Base-by-base conservation (phyloP, 2,797 vertebrate genomes). In the Amphiprion clarkii region DNA sequence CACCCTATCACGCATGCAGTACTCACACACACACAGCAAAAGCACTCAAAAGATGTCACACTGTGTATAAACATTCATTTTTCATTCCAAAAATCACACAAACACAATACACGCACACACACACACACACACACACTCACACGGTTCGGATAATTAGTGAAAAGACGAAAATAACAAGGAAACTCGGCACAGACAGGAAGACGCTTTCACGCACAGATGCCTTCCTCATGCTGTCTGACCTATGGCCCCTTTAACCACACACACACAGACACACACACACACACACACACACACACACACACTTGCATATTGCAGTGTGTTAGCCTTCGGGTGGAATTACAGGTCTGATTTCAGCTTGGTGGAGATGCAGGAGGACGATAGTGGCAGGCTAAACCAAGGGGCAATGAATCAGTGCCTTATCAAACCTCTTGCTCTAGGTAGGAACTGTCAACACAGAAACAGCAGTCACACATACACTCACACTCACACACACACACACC, bases 331-430 rank as follows among this genome's bases (percentile, higher is more conserved):
- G 76, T 82, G 49, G 58, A 83, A 88, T 82, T 83, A 76, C 78
- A 88, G 69, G 82, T 90, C 76, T 84, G 84, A 85, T 88, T 89
- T 85, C 74, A 64, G 86, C 75, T 68, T 16, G 11, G 58, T 80
- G 70, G 78, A 89, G 87, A 92, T 88, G 80, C 54, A 66, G 75
- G 78, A 80, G 70, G 55, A 67, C 27, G 87, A 93, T 91, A 86
- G 87, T 78, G 76, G 73, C 81, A 86, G 58, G 57, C 78, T 87
- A 64, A 86, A 90, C 83, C 84, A 65, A 67, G 68, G 76, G 81
- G 86, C 74, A 83, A 90, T 93, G 88, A 89, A 92, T 93, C 89
- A 91, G 81, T 78, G 72, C 72, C 82, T 90, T 92, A 91, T 93
- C 90, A 92, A 82, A 89, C 82, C 62, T 79, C 40, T 76, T 78